These are phyloP conservation scores for Cranoglanis bouderius DNA, from an alignment of 2,113 vertebrate species.

Conservation along the genomic window DNA sequence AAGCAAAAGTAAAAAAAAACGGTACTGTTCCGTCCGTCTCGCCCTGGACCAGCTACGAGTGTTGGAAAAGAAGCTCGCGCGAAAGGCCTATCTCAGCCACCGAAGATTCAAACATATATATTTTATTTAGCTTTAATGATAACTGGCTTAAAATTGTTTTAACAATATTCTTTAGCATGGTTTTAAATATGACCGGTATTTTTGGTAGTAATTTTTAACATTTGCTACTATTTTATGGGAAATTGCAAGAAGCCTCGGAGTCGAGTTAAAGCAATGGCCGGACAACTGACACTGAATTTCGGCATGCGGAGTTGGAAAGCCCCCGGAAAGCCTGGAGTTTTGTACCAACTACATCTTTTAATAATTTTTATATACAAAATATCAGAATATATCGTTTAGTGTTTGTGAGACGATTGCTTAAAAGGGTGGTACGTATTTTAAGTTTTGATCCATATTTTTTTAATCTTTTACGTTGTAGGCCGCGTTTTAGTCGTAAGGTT, in stretches of 20 bases:
- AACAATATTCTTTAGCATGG: conserved; percentile 15
- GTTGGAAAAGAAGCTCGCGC: conserved; percentile 77
- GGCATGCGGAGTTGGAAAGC: conserved; percentile 64
- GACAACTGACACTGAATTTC: conserved; percentile 49
- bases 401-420: background rate
- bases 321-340: conserved; percentile 67
- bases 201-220: background rate
- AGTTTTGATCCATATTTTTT: background rate
- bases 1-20: conserved; percentile 81
- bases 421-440: background rate
- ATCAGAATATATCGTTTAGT: background rate
- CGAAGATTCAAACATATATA: conserved; percentile 50
- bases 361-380: background rate
- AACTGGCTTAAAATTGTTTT: conserved; percentile 11
- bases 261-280: conserved; percentile 58
- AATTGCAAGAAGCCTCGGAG: conserved; percentile 68
- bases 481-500: background rate
- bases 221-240: conserved; percentile 66
- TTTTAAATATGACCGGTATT: conserved; percentile 23
- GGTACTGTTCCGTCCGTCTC: conserved; percentile 72
- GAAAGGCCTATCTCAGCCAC: conserved; percentile 68
- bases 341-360: conserved; percentile 5
- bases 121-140: conserved; percentile 46
- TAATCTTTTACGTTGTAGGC: conserved; percentile 15
- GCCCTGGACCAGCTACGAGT: conserved; percentile 76